These are phyloP conservation scores for Limnephilus rhombicus DNA, from an alignment of 2,888 invertebrate species.

Conservation along the genomic window DNA sequence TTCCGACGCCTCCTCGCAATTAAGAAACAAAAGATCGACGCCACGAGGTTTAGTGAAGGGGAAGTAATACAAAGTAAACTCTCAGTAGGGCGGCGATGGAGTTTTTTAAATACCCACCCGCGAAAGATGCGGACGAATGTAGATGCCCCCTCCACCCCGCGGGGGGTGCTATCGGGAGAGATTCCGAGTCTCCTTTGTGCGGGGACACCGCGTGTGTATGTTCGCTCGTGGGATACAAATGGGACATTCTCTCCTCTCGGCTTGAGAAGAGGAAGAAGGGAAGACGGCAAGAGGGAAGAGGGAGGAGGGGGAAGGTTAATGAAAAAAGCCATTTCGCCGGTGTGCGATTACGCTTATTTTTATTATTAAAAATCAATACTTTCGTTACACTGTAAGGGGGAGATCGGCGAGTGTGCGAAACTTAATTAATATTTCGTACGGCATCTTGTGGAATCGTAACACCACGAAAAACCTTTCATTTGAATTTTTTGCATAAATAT, in stretches of 20 bases:
- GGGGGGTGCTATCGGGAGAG: constrained; percentile 30
- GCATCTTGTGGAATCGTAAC: constrained; percentile 8
- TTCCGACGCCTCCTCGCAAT: constrained; percentile 66
- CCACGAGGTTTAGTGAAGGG: constrained; percentile 67
- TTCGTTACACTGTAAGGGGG: constrained; percentile 21
- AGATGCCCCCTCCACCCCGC: not conserved
- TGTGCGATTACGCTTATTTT: constrained; percentile 60
- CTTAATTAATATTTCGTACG: constrained; percentile 23
- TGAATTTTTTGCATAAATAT: not conserved
- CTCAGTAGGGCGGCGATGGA: constrained; percentile 65
- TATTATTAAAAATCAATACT: constrained; percentile 59
- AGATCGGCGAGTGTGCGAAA: constrained; percentile 25
- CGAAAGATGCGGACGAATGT: constrained; percentile 66
- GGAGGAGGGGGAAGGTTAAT: constrained; percentile 62
- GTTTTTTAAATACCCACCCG: constrained; percentile 66
- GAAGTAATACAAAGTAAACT: constrained; percentile 67
- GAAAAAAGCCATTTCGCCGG: constrained; percentile 65
- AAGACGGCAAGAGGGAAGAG: constrained; percentile 36
- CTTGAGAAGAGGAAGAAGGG: constrained; percentile 24
- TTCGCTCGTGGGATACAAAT: constrained; percentile 56
- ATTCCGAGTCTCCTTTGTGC: constrained; percentile 55
- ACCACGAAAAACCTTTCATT: not conserved
- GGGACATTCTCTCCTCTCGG: constrained; percentile 54
- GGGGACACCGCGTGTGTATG: constrained; percentile 65
- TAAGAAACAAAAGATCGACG: constrained; percentile 67